These are phyloP conservation scores for Diploscapter pachys DNA, from an alignment of 1,140 invertebrate species.

Conservation along the genomic window DNA sequence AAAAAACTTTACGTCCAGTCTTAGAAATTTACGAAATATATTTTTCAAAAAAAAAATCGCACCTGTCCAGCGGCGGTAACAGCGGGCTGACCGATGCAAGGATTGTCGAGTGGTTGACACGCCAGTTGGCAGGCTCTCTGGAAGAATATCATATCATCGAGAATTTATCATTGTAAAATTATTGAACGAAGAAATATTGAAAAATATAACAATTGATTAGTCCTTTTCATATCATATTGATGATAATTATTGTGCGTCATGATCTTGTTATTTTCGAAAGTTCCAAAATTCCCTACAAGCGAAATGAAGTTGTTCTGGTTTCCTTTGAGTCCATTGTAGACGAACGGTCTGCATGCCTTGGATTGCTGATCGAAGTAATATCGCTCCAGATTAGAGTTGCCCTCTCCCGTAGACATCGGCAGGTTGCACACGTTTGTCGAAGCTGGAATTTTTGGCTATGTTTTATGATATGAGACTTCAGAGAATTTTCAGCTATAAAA, in stretches of 20 bases:
- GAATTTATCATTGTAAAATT: too few relatives aligned
- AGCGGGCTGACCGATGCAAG: conserved; percentile 58
- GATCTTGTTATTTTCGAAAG: too few relatives aligned
- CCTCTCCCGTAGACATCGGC: conserved; percentile 59
- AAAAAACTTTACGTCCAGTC: too few relatives aligned
- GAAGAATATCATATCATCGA: too few relatives aligned
- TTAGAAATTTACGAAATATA: too few relatives aligned
- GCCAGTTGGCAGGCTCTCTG: conserved; percentile 51
- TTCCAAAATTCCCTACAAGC: conserved; percentile 10
- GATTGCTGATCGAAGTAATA: conserved; percentile 60
- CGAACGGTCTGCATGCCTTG: conserved; percentile 59
- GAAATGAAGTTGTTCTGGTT: conserved; percentile 62
- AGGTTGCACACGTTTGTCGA: conserved; percentile 50
- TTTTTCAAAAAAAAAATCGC: too few relatives aligned
- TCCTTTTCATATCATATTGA: too few relatives aligned
- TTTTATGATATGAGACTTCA: too few relatives aligned
- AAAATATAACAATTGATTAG: too few relatives aligned
- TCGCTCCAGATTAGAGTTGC: conserved; percentile 49
- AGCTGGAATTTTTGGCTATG: conserved; percentile 32
- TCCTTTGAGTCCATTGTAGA: conserved; percentile 61
- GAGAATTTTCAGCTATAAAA: too few relatives aligned
- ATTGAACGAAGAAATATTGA: too few relatives aligned
- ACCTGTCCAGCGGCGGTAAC: conserved; percentile 49
- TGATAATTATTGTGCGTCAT: too few relatives aligned
- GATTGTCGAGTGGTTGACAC: conserved; percentile 57